Evolutionary conservation across 2,888 invertebrate genomes (phyloP), one percentile per base, ranked within the genome.

Genomic region (Plutella xylostella): DNA sequence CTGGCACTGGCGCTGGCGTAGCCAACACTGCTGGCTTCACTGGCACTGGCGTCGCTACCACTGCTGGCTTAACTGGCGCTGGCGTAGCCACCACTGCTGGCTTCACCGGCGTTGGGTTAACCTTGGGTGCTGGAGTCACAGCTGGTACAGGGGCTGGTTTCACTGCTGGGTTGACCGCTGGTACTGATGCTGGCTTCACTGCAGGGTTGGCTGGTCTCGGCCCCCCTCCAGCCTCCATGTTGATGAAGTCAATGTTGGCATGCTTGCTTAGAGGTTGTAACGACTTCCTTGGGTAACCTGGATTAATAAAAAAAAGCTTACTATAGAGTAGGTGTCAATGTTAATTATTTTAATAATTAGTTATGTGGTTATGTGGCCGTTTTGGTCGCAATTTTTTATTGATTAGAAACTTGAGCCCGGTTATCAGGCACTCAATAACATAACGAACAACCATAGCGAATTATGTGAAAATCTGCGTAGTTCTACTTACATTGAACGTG

Each of bases 201-300:
- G 21, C 22, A 3, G 39, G 39, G 7, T 39, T 39, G 7, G 25
- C 17, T 3, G 17, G 25, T 12, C 17, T 25, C 1, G 15, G 15
- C 6, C 14, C 25, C 7, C 22, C 37, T 7, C 45, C 45, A 2
- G 58, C 58, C 53, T 83, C 83, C 77, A 79, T 80, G 50, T 79
- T 79, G 48, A 83, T 83, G 51, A 83, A 83, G 35, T 70, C 79
- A 19, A 72, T 48, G 54, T 82, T 82, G 1, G 76, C 83, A 72
- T 74, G 70, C 63, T 82, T 83, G 57, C 73, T 71, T 42, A 79
- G n/a, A n/a, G n/a, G n/a, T n/a, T n/a, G n/a, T n/a, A n/a, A n/a
- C n/a, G n/a, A n/a, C n/a, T n/a, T n/a, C n/a, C n/a, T n/a, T n/a
- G n/a, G n/a, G n/a, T n/a, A n/a, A n/a, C n/a, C n/a, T n/a, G n/a